Conservation (phyloP, 2,888 invertebrate genomes). For the Lasius fuliginosus region DNA sequence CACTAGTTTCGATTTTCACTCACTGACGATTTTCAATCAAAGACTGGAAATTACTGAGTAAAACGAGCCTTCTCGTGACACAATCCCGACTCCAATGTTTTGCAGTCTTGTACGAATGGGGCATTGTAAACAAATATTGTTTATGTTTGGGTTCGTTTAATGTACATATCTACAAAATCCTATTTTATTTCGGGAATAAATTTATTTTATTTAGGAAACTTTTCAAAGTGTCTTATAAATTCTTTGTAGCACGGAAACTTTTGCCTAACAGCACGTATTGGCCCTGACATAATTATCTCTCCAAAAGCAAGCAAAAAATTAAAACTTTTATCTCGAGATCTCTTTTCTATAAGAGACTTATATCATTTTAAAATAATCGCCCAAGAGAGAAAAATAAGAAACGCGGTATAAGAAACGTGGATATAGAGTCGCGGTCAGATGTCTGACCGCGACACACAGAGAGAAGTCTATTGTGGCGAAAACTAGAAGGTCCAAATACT, state of each 20-base stretch:
- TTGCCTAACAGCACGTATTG: not conserved
- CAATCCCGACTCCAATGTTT: too few species aligned
- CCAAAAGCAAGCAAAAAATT: not conserved
- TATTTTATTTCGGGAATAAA: not conserved
- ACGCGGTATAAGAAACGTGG: not conserved
- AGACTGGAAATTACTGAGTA: too few species aligned
- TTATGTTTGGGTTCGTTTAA: too few species aligned
- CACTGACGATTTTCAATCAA: too few species aligned
- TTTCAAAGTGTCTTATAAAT: not conserved
- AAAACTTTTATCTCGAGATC: not conserved
- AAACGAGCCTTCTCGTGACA: too few species aligned
- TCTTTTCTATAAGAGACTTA: not conserved
- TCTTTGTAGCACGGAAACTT: not conserved
- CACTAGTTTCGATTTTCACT: too few species aligned
- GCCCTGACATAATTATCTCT: not conserved
- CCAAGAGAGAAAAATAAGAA: not conserved
- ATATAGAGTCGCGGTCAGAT: constrained; percentile 5
- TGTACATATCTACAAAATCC: not conserved
- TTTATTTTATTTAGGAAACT: not conserved
- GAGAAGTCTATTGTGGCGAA: constrained; percentile 35
- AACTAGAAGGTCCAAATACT: constrained; percentile 33
- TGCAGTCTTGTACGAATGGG: too few species aligned
- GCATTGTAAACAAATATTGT: too few species aligned
- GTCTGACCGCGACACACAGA: not conserved
- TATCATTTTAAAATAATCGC: constrained; percentile 3